A percentile compares a stretch with the other conserved stretches of the same genome.
These are phyloP conservation scores for Luperina nickerlii DNA, from an alignment of 2,888 invertebrate genomes.

Conservation along the genomic window DNA sequence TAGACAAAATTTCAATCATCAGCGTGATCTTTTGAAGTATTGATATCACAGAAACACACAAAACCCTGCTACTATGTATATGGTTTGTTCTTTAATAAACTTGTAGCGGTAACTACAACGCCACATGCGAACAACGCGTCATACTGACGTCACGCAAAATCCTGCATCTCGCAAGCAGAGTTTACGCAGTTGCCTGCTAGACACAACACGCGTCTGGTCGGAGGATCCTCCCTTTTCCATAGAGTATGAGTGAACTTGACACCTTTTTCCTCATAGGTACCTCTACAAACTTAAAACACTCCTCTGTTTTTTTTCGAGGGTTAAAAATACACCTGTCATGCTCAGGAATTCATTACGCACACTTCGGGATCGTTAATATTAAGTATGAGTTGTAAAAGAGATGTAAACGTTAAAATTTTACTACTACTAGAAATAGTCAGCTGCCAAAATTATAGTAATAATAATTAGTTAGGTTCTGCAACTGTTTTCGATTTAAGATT, in stretches of 20 bases:
- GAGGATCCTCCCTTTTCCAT: too few species aligned
- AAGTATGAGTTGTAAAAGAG: background rate
- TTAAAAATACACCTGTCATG: conserved; percentile 36
- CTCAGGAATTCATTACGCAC: conserved; percentile 17
- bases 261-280: too few species aligned
- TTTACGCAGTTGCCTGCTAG: too few species aligned
- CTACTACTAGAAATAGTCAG: background rate
- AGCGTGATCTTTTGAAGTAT: background rate
- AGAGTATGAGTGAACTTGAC: too few species aligned
- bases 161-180: too few species aligned
- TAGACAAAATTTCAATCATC: background rate
- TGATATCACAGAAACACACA: background rate
- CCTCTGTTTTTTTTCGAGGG: too few species aligned
- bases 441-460: conserved; percentile 17
- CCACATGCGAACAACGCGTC: too few species aligned
- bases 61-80: background rate
- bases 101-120: too few species aligned
- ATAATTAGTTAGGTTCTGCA: background rate
- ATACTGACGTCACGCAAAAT: too few species aligned
- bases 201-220: too few species aligned
- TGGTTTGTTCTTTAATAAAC: background rate
- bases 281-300: too few species aligned
- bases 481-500: background rate
- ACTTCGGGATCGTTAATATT: conserved; percentile 12
- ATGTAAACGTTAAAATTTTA: background rate